Base-by-base conservation (phyloP, 2,888 invertebrate genomes). In the Protophormia terraenovae region DNA sequence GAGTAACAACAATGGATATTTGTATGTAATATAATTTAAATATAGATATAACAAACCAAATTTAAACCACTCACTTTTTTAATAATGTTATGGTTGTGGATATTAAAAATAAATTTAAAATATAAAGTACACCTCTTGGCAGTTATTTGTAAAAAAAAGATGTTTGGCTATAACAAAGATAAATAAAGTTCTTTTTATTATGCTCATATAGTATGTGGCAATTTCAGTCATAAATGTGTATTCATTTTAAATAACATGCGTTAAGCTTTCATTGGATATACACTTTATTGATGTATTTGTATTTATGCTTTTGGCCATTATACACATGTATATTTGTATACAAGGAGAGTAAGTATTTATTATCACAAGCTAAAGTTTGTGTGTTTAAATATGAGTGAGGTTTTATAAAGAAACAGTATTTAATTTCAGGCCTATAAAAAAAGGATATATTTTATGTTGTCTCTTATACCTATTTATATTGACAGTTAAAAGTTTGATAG, bases 231-330 rank as follows among this genome's bases (percentile, higher is more conserved):
- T 53, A 53, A 53, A 53, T 53, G 4, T 14, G 24, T 50, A 22
- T 50, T 50, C n/a, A n/a, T n/a, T n/a, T 22, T 12, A 53, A 53
- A 24, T 24, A 24, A 53, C 53, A 24, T 53, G 58, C 29, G 29
- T 58, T 58, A 32, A 58, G 29, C 10, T 16, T 29, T 29, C 58
- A 29, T 10, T 29, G 29, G 29, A n/a, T 58, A 32, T 16, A 19
- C 16, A 58, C 16, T 58, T 32, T 58, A 58, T 29, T 58, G 58
- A 58, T 3, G 27, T 58, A 29, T 32, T 58, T 58, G 29, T 58
- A n/a, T 58, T 58, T 29, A 58, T 58, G 58, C 10, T 53, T n/a
- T 58, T 27, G 58, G 58, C 29, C 58, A 58, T 58, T 58, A 29
- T 58, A 8, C 10, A 27, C 58, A 58, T 58, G 16, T n/a, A n/a